Conservation (phyloP, 2,888 invertebrate species). For the Lasioglossum marginatum region DNA sequence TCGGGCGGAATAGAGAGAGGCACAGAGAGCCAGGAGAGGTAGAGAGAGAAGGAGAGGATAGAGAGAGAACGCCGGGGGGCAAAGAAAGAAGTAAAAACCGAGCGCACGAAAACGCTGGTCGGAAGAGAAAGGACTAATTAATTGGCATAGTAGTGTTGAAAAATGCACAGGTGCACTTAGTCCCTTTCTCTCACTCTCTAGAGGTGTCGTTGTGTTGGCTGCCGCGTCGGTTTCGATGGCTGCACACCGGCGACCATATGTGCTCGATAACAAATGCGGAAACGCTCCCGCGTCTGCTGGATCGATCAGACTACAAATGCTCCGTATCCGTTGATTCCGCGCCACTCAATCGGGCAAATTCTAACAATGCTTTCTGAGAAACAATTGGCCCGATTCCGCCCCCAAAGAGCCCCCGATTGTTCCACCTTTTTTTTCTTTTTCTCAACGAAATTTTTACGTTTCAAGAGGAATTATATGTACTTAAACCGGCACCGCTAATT, state of each 20-base stretch:
- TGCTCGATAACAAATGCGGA: conserved; percentile 49
- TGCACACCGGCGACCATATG: conserved; percentile 44
- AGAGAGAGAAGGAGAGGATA: conserved; percentile 2
- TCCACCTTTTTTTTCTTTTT: conserved; percentile 12
- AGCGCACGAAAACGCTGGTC: conserved; percentile 40
- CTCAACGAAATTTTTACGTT: not conserved
- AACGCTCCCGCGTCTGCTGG: conserved; percentile 29
- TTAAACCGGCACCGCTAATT: conserved; percentile 5
- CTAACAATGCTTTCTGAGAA: conserved; percentile 31
- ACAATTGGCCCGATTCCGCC: conserved; percentile 23
- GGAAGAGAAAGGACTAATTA: conserved; percentile 70
- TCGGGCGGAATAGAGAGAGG: conserved; percentile 44
- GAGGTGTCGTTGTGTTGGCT: conserved; percentile 18
- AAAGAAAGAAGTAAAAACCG: conserved; percentile 17
- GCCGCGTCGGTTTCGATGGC: conserved; percentile 25
- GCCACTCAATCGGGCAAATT: conserved; percentile 7
- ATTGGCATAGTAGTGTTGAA: conserved; percentile 69
- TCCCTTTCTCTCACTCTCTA: conserved; percentile 12
- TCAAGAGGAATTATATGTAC: conserved; percentile 8
- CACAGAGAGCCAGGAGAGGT: conserved; percentile 24
- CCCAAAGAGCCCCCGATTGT: conserved; percentile 9
- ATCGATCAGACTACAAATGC: conserved; percentile 53
- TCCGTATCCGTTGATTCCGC: conserved; percentile 29
- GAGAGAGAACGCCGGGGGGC: not conserved
- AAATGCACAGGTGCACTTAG: conserved; percentile 65